Base-by-base conservation (phyloP, 2,113 vertebrate species). In the Vimba vimba region DNA sequence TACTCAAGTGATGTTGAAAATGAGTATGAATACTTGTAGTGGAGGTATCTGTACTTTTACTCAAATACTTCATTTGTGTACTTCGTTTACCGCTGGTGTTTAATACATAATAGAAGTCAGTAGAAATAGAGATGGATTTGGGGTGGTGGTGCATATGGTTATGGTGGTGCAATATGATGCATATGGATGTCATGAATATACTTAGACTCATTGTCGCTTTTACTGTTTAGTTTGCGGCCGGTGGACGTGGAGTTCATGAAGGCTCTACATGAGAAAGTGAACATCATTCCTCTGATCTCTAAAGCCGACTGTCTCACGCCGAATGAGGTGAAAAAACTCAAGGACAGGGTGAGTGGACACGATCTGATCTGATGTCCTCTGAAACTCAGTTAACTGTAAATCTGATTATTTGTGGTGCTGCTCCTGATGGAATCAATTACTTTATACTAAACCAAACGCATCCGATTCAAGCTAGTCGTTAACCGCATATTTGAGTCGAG, bases 231-330 rank as follows among this genome's bases (percentile, higher is more conserved):
- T 55, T 90, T 99, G 89, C 96, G 98, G 86, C 98, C 98, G 0
- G 97, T 99, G 84, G 98, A 99, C 33, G 97, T 99, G 10, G 97
- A 97, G 86, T 99, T 99, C 93, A 99, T 99, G 98, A 99, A 98
- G 91, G 97, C 97, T 3, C 93, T 99, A 60, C 98, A 99, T 6
- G 97, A 99, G 93, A 99, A 99, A 88, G 98, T 99, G 73, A 99
- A 99, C 91, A 97, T 99, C 4, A 97, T 99, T 33, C 98, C 98
- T 4, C 95, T 99, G 79, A 98, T 99, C 1, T 96, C 98, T 52
- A 99, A 99, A 93, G 97, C 98, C 0, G 98, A 99, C 93, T 99
- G 97, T 85, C 96, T 99, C 74, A 96, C 98, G 3, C 97, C 98
- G 21, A 95, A 92, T 0, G 98, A 99, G 94, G 97, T 99, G 89